Evolutionary conservation across 1,140 invertebrate species (phyloP).

Genomic region (Aphaenogaster floridana): DNA sequence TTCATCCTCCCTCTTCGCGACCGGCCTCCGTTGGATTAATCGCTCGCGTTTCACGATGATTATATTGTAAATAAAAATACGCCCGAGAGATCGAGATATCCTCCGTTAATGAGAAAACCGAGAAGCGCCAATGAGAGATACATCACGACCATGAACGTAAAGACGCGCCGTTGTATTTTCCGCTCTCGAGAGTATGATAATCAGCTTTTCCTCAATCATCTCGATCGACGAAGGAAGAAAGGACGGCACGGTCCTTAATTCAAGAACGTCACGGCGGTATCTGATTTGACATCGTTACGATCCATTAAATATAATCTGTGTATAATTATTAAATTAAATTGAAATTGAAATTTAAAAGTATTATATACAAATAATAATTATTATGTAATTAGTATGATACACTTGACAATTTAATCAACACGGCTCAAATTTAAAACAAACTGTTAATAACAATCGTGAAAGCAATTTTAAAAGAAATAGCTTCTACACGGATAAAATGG

Average conservation of each 20-base stretch:
- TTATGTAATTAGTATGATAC: background rate
- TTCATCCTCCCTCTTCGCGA: slow-evolving; percentile 51
- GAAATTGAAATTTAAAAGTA: background rate
- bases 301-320: background rate
- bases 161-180: slow-evolving; percentile 28
- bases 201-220: slow-evolving; percentile 74
- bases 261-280: background rate
- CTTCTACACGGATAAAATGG: background rate
- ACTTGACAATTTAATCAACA: background rate
- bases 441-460: background rate
- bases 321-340: slow-evolving; percentile 11
- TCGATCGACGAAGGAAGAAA: slow-evolving; percentile 8
- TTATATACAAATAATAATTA: background rate
- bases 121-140: slow-evolving; percentile 69
- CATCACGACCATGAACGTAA: slow-evolving; percentile 15
- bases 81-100: slow-evolving; percentile 30
- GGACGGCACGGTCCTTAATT: background rate
- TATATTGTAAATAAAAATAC: slow-evolving; percentile 72
- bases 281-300: background rate
- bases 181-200: slow-evolving; percentile 43
- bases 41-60: slow-evolving; percentile 70
- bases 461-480: background rate
- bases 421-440: background rate
- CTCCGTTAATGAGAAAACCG: slow-evolving; percentile 72
- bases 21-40: slow-evolving; percentile 61